Percentiles rank a stretch among this genome's conserved stretches.
phyloP scores from a whole-genome alignment of 2,113 vertebrate species.

The Sebastes fasciatus region DNA sequence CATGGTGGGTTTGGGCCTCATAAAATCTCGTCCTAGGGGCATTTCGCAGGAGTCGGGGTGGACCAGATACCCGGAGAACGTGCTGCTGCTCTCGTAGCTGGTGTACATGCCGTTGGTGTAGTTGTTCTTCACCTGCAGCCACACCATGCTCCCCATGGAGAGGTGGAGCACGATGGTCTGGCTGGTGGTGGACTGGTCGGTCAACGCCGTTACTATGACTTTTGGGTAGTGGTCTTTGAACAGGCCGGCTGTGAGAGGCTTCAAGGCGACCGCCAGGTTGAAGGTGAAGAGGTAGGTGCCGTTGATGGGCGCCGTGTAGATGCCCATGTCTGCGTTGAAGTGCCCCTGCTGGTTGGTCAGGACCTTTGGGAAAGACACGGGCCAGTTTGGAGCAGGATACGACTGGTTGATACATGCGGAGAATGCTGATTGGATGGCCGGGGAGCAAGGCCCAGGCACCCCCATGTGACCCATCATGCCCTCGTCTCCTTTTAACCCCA shows the following conservation, averaged over 20 bases:
- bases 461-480: slow-evolving; percentile 73
- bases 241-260: slow-evolving; percentile 72
- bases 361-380: slow-evolving; percentile 70
- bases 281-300: slow-evolving; percentile 82
- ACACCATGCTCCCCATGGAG: slow-evolving; percentile 44
- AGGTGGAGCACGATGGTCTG: slow-evolving; percentile 75
- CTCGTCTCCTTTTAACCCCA: slow-evolving; percentile 68
- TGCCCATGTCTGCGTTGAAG: slow-evolving; percentile 34
- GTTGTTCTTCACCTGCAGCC: slow-evolving; percentile 78
- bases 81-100: slow-evolving; percentile 67
- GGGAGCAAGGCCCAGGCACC: slow-evolving; percentile 74
- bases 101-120: slow-evolving; percentile 73
- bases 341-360: slow-evolving; percentile 65
- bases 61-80: slow-evolving; percentile 80
- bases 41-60: slow-evolving; percentile 76
- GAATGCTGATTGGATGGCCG: slow-evolving; percentile 79
- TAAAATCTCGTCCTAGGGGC: not conserved
- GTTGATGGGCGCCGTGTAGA: slow-evolving; percentile 77
- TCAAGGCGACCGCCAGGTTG: slow-evolving; percentile 43
- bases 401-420: slow-evolving; percentile 43
- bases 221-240: slow-evolving; percentile 69
- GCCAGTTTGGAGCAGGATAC: slow-evolving; percentile 40
- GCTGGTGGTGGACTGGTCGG: slow-evolving; percentile 47
- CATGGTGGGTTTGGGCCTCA: too few relatives aligned
- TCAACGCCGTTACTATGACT: slow-evolving; percentile 52